Conservation (phyloP, 2,888 invertebrate genomes). For the Ceriagrion tenellum region DNA sequence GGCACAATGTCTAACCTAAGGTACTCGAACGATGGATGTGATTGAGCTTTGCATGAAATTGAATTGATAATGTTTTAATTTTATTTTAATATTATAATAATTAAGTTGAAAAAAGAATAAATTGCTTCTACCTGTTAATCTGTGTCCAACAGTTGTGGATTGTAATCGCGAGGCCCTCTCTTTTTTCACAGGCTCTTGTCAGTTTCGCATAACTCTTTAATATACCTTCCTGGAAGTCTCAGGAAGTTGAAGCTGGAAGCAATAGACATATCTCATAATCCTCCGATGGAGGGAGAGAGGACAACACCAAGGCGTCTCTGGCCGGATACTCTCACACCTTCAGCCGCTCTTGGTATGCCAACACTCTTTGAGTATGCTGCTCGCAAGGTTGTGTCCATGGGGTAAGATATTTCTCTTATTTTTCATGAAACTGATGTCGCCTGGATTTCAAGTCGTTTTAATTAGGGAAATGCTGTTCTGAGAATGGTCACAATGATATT, state of each 20-base stretch:
- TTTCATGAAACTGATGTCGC: too few relatives aligned
- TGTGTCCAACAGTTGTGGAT: constrained; percentile 50
- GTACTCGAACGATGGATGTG: constrained; percentile 74
- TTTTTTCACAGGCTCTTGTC: constrained; percentile 79
- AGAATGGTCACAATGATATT: too few relatives aligned
- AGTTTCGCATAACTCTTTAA: constrained; percentile 80
- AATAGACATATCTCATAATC: constrained; percentile 82
- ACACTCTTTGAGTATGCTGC: constrained; percentile 81
- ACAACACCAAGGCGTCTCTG: not conserved
- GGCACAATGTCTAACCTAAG: constrained; percentile 81
- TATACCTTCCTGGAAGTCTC: constrained; percentile 82
- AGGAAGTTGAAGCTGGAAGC: constrained; percentile 80
- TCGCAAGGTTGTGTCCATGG: constrained; percentile 79
- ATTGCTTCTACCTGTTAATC: not conserved
- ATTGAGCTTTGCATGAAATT: too few relatives aligned
- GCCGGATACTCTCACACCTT: constrained; percentile 69
- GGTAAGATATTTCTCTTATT: constrained; percentile 72
- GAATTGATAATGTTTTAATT: not conserved
- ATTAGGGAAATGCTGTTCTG: too few relatives aligned
- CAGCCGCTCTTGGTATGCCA: constrained; percentile 77
- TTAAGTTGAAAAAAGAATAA: not conserved
- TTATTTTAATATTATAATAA: not conserved
- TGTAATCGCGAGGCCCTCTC: not conserved
- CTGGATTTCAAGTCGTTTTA: too few relatives aligned
- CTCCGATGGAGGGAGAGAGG: constrained; percentile 76